These are phyloP conservation scores for Lissonota sp. DNA, from an alignment of 2,888 invertebrate genomes.

Conservation along the genomic window DNA sequence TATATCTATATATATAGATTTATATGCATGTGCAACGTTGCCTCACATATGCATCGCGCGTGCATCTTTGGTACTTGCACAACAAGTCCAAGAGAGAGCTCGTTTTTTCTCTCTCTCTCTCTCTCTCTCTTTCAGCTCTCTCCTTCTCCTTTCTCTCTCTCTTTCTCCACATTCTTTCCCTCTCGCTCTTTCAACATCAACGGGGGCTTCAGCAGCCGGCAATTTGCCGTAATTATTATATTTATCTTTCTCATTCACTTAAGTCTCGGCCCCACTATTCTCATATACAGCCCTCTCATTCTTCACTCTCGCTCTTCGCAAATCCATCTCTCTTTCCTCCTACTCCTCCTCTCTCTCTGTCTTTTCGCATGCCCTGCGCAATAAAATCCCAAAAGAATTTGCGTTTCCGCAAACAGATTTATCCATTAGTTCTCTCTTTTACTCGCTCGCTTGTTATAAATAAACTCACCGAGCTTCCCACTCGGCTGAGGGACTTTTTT, in stretches of 20 bases:
- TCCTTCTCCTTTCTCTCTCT: conserved; percentile 39
- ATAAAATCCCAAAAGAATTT: conserved; percentile 40
- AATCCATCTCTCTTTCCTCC: conserved; percentile 28
- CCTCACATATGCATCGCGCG: conserved; percentile 22
- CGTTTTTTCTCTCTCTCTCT: conserved; percentile 18
- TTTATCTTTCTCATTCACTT: conserved; percentile 82
- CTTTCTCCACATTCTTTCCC: conserved; percentile 39
- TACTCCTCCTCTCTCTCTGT: not conserved
- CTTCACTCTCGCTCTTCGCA: conserved; percentile 57
- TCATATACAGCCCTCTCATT: conserved; percentile 33
- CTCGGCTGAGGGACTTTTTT: no score
- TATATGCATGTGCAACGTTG: conserved; percentile 26
- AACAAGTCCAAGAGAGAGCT: conserved; percentile 16
- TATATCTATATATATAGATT: conserved; percentile 32
- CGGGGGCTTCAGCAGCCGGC: conserved; percentile 64
- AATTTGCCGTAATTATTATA: conserved; percentile 78
- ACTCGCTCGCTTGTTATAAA: no score
- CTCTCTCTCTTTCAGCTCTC: conserved; percentile 32
- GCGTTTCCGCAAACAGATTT: conserved; percentile 56
- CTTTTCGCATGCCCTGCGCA: conserved; percentile 19
- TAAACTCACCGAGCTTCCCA: no score
- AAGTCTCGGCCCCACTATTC: conserved; percentile 68
- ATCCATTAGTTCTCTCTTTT: not conserved
- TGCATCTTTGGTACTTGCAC: conserved; percentile 43
- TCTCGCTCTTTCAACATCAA: conserved; percentile 59